Evolutionary conservation across 1,140 invertebrate genomes (phyloP), one percentile per base, ranked within the genome.

Genomic region (Drosophila baimaii): DNA sequence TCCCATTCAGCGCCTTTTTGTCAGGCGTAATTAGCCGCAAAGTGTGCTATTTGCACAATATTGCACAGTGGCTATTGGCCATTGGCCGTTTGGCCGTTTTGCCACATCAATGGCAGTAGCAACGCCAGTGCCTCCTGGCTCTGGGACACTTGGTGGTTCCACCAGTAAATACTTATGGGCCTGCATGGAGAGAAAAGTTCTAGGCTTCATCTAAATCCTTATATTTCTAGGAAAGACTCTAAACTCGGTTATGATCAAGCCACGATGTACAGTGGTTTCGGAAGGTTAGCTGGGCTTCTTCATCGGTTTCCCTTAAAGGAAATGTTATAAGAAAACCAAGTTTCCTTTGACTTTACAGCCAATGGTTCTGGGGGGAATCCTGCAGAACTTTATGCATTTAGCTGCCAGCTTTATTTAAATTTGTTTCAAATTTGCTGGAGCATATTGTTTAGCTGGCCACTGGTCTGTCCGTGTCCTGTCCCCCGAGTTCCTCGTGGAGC

Each of bases 11-110:
- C 7, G 49, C 19, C 59, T 35, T 59, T 81, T 85, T 78, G 73
- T 78, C 49, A 39, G 62, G 65, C 57, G 65, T 85, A 86, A 85
- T 85, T 86, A 85, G 81, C 69, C 69, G 55, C 82, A 86, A 86
- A 85, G 78, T 81, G 76, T 86, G 65, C 81, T 64, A 61, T 72
- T 81, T 52, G 64, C 31, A 57, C 43, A 57, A 75, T 74, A 66
- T 73, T 63, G 47, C 70, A 43, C 44, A 56, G 19, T 51, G 69
- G 52, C 62, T 33, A 54, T 51, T 25, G 41, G 35, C 35, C 66
- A 33, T 54, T 57, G 35, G 47, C 41, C 61, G 19, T 13, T 19
- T 31, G 12, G 44, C 39, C 47, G 19, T 35, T 62, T 46, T 51
- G 46, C 47, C 55, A 58, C 52, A 39, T 17, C 29, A 52, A 35